phyloP scores from a whole-genome alignment of 1,140 invertebrate species.

The Proales similis region DNA sequence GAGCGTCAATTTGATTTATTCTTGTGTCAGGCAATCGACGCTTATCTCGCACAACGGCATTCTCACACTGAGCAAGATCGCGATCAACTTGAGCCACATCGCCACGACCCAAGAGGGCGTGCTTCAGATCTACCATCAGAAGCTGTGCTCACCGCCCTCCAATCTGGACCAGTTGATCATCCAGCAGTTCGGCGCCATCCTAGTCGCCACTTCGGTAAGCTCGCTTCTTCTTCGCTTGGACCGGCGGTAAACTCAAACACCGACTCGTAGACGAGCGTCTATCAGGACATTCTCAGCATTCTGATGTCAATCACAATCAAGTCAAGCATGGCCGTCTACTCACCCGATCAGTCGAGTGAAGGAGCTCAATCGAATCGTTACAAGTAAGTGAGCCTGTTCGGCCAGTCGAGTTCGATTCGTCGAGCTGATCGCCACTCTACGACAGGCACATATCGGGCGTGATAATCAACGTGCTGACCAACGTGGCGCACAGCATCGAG shows the following conservation, averaged over 20 bases:
- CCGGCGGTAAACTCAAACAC: not conserved
- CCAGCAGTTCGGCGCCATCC: slow-evolving; percentile 91
- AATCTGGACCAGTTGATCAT: slow-evolving; percentile 82
- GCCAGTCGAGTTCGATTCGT: too few species aligned
- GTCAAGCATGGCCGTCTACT: slow-evolving; percentile 59
- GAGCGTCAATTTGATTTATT: not conserved
- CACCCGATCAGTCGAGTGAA: slow-evolving; percentile 71
- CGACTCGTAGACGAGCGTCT: slow-evolving; percentile 58
- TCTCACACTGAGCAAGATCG: slow-evolving; percentile 90
- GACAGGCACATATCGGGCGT: slow-evolving; percentile 83
- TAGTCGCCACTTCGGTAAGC: slow-evolving; percentile 65
- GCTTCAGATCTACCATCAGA: slow-evolving; percentile 89
- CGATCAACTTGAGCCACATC: slow-evolving; percentile 80
- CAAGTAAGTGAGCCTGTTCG: slow-evolving; percentile 54
- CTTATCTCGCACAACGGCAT: slow-evolving; percentile 92
- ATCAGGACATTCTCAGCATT: slow-evolving; percentile 94
- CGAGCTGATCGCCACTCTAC: too few species aligned
- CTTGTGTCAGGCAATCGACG: slow-evolving; percentile 64
- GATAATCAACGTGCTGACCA: slow-evolving; percentile 85
- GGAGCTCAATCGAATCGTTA: slow-evolving; percentile 58
- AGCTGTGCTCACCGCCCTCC: slow-evolving; percentile 81
- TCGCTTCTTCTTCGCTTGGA: not conserved
- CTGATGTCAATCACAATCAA: slow-evolving; percentile 89
- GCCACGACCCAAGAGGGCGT: slow-evolving; percentile 79
- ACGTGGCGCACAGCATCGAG: slow-evolving; percentile 84